phyloP scores from a whole-genome alignment of 2,888 invertebrate species.

The Zaprionus lineosus region DNA sequence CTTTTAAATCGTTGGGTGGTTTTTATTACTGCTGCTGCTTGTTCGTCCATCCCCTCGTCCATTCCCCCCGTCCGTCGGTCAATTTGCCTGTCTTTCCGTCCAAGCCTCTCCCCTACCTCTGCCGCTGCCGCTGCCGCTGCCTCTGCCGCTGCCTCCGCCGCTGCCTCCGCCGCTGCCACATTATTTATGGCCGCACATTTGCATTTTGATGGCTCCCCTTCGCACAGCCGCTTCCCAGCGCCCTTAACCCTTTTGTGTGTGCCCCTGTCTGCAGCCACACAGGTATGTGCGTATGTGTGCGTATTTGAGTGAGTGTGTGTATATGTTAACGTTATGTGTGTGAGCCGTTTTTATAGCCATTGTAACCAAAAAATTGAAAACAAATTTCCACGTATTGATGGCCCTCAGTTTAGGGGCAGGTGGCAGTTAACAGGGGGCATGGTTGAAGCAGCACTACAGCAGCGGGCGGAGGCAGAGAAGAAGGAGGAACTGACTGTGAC shows the following conservation, averaged over 20 bases:
- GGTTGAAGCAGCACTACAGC: too few species aligned
- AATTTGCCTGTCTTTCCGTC: neutral
- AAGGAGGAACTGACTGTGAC: neutral
- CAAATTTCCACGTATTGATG: constrained; percentile 71
- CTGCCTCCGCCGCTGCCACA: constrained; percentile 51
- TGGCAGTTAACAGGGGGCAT: neutral
- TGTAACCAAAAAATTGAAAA: constrained; percentile 73
- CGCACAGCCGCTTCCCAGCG: constrained; percentile 1
- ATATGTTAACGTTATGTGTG: too few species aligned
- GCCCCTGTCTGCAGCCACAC: constrained; percentile 18
- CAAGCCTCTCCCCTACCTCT: constrained; percentile 11
- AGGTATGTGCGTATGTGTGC: constrained; percentile 26
- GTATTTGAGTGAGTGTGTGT: constrained; percentile 21
- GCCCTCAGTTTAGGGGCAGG: constrained; percentile 25
- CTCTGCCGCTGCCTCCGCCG: neutral
- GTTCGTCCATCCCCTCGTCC: constrained; percentile 5
- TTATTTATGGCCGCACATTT: constrained; percentile 77
- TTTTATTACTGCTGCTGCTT: constrained; percentile 60
- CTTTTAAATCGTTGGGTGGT: constrained; percentile 68
- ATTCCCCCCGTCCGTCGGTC: neutral
- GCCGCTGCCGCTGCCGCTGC: constrained; percentile 16
- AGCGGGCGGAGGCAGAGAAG: neutral
- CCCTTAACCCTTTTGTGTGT: constrained; percentile 50
- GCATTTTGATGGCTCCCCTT: constrained; percentile 69
- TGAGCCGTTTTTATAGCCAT: constrained; percentile 62